Conservation (phyloP, 2,888 invertebrate species). For the Agrochola macilenta region DNA sequence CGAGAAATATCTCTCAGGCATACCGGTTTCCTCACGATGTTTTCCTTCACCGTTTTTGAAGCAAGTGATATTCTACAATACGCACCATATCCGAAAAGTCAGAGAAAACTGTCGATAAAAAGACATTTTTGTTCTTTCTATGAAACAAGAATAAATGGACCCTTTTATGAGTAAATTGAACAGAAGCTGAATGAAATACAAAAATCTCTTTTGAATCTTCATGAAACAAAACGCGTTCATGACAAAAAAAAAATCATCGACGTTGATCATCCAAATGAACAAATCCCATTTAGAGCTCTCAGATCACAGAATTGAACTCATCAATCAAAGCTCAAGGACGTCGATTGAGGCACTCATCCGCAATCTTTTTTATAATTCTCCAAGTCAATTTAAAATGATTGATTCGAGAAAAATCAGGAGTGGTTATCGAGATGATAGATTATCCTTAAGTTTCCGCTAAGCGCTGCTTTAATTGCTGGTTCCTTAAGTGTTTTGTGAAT, state of each 20-base stretch:
- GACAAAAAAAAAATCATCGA: constrained; percentile 12
- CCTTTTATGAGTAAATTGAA: constrained; percentile 3
- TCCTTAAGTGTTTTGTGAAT: constrained; percentile 43
- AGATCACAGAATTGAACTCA: constrained; percentile 62
- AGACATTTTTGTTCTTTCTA: constrained; percentile 15
- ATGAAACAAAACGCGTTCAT: neutral
- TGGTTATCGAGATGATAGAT: constrained; percentile 69
- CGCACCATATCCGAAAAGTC: too few species aligned
- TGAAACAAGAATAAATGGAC: constrained; percentile 29
- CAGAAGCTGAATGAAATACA: neutral
- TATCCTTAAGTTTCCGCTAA: constrained; percentile 63
- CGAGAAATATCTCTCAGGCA: too few species aligned
- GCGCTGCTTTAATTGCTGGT: constrained; percentile 58
- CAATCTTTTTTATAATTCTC: constrained; percentile 73
- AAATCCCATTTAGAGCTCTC: constrained; percentile 46
- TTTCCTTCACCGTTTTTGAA: too few species aligned
- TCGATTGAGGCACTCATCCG: constrained; percentile 61
- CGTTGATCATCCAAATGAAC: constrained; percentile 39
- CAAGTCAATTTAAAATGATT: constrained; percentile 80
- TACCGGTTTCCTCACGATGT: too few species aligned
- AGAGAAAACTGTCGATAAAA: neutral
- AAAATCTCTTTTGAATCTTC: neutral
- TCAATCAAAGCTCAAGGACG: constrained; percentile 66
- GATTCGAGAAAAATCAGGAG: constrained; percentile 72
- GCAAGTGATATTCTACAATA: too few species aligned